These are phyloP conservation scores for Drosophila kurseongensis DNA, from an alignment of 1,140 invertebrate species.

Conservation along the genomic window DNA sequence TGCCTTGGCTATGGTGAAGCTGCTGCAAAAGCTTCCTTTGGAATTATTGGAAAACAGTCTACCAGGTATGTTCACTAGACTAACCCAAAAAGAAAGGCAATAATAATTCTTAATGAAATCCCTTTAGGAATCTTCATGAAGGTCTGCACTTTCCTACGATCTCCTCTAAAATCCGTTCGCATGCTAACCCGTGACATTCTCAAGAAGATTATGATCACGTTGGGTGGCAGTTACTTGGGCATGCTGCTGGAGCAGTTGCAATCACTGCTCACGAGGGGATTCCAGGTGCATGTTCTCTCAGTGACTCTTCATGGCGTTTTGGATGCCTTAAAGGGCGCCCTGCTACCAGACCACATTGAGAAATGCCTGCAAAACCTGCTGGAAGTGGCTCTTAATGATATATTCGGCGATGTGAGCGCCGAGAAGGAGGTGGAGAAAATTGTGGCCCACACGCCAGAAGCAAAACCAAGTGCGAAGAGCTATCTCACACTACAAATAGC, in stretches of 20 bases:
- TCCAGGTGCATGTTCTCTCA: constrained; percentile 96
- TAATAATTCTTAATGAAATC: background rate
- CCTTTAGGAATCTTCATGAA: constrained; percentile 91
- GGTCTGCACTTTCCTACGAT: constrained; percentile 94
- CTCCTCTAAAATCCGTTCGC: constrained; percentile 94
- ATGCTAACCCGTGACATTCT: constrained; percentile 94
- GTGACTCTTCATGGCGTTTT: constrained; percentile 95
- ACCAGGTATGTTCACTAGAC: constrained; percentile 85
- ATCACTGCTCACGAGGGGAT: constrained; percentile 93
- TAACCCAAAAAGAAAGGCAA: too few relatives aligned
- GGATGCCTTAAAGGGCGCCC: constrained; percentile 87
- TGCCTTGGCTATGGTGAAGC: constrained; percentile 95
- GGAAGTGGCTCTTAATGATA: constrained; percentile 94
- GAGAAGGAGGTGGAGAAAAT: constrained; percentile 96
- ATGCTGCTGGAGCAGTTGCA: constrained; percentile 93
- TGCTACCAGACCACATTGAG: constrained; percentile 90
- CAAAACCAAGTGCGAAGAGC: constrained; percentile 92
- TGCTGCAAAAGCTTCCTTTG: constrained; percentile 94
- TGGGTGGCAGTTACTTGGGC: constrained; percentile 93
- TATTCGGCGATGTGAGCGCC: constrained; percentile 94
- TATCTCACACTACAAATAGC: constrained; percentile 94
- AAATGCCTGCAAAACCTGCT: constrained; percentile 91
- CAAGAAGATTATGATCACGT: constrained; percentile 93
- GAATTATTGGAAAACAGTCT: constrained; percentile 91
- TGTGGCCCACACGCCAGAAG: constrained; percentile 91